These are phyloP conservation scores for Drosophila testacea DNA, from an alignment of 2,888 invertebrate species.

Conservation along the genomic window DNA sequence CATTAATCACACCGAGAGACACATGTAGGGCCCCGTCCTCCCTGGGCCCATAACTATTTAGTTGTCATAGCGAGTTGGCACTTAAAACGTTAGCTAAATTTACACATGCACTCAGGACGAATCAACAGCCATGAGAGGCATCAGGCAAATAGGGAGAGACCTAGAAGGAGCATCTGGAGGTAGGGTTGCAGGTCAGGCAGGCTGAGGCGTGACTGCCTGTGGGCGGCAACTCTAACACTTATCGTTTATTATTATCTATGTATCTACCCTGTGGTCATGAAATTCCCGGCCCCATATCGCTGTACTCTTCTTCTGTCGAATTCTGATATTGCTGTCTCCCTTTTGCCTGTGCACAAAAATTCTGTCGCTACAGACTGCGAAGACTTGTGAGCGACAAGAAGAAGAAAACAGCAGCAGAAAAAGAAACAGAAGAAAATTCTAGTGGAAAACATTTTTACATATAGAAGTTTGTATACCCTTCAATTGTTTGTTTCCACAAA, in stretches of 20 bases:
- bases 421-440: no score
- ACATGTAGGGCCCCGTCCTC: neutral
- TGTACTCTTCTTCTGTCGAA: no score
- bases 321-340: no score
- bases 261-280: no score
- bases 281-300: no score
- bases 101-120: conserved; percentile 75
- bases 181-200: conserved; percentile 3
- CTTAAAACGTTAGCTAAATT: conserved; percentile 78
- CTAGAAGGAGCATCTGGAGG: conserved; percentile 28
- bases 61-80: conserved; percentile 74
- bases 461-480: no score
- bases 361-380: no score
- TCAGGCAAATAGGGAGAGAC: conserved; percentile 32
- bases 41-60: conserved; percentile 39
- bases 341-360: no score
- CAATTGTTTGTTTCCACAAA: no score
- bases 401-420: no score
- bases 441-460: no score
- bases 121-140: conserved; percentile 48
- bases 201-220: conserved; percentile 37
- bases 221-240: conserved; percentile 74
- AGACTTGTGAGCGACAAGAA: no score
- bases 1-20: conserved; percentile 65
- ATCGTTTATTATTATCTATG: conserved; percentile 77